Percentiles rank a stretch among this genome's conserved stretches.
These are phyloP conservation scores for Mesopsocus fuscifrons DNA, from an alignment of 2,888 invertebrate species.

Conservation along the genomic window DNA sequence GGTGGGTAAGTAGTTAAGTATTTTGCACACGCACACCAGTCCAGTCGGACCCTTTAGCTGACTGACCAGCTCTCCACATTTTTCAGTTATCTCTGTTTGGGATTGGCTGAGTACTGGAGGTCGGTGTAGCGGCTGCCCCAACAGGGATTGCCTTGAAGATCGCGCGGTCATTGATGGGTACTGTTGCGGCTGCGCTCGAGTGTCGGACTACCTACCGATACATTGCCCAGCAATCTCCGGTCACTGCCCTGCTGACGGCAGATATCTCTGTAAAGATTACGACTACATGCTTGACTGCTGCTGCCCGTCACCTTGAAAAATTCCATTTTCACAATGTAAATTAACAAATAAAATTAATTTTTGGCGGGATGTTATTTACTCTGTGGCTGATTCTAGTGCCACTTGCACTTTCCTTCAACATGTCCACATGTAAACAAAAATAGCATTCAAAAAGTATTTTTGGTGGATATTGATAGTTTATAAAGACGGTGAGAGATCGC, in stretches of 20 bases:
- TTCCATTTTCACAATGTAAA: too few species aligned
- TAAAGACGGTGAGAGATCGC: too few species aligned
- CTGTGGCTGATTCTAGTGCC: too few species aligned
- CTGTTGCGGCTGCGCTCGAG: conserved; percentile 41
- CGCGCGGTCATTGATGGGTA: conserved; percentile 35
- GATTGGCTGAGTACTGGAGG: not conserved
- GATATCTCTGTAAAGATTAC: conserved; percentile 4
- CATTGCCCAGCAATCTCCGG: conserved; percentile 1
- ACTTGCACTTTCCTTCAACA: too few species aligned
- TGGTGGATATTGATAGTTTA: too few species aligned
- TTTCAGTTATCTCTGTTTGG: not conserved
- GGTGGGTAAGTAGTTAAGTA: too few species aligned
- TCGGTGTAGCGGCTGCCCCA: conserved; percentile 3
- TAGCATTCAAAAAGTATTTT: too few species aligned
- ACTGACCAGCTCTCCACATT: not conserved
- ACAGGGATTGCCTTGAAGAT: not conserved
- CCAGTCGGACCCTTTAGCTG: too few species aligned
- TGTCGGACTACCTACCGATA: conserved; percentile 18
- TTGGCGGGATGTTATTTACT: too few species aligned
- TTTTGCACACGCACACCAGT: too few species aligned
- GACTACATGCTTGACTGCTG: conserved; percentile 9
- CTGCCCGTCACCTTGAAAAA: conserved; percentile 3
- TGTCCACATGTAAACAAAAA: too few species aligned
- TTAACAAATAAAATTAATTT: too few species aligned
- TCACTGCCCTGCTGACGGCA: not conserved